Conservation (phyloP, 1,140 invertebrate species). For the Drosophila seguyi region DNA sequence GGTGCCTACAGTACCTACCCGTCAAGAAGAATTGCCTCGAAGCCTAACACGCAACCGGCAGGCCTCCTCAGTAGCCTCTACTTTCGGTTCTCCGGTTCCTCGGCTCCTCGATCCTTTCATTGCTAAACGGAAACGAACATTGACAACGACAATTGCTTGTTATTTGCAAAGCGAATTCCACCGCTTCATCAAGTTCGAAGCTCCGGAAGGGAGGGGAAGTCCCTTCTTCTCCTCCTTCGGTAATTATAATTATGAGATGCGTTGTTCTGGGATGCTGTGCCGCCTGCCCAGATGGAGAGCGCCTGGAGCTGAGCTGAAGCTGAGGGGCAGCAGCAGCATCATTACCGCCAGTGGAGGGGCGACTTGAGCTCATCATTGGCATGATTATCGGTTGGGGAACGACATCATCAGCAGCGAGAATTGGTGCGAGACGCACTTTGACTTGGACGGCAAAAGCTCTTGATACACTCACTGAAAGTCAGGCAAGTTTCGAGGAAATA, state of each 20-base stretch:
- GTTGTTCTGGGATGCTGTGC: slow-evolving; percentile 9
- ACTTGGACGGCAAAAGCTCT: slow-evolving; percentile 68
- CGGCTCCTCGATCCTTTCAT: slow-evolving; percentile 2
- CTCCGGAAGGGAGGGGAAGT: slow-evolving; percentile 13
- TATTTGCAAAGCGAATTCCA: slow-evolving; percentile 83
- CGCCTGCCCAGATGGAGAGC: slow-evolving; percentile 20
- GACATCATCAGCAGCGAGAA: slow-evolving; percentile 71
- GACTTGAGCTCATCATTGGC: slow-evolving; percentile 74
- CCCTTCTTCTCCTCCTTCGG: slow-evolving; percentile 16
- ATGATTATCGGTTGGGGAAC: slow-evolving; percentile 75
- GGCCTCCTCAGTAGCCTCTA: slow-evolving; percentile 13
- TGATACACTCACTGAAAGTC: slow-evolving; percentile 21
- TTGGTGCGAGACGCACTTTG: slow-evolving; percentile 82
- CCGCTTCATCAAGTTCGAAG: slow-evolving; percentile 61
- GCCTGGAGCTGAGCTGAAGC: slow-evolving; percentile 25
- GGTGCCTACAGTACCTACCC: background rate
- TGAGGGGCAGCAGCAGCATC: slow-evolving; percentile 50
- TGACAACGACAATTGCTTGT: slow-evolving; percentile 84
- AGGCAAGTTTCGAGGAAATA: background rate
- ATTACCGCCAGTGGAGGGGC: slow-evolving; percentile 64
- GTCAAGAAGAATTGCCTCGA: slow-evolving; percentile 18
- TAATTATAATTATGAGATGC: slow-evolving; percentile 83
- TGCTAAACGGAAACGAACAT: slow-evolving; percentile 80
- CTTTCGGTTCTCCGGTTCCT: slow-evolving; percentile 2
- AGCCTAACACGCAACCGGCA: slow-evolving; percentile 53